These are phyloP conservation scores for Colletes latitarsis DNA, from an alignment of 1,140 invertebrate species.

Conservation along the genomic window DNA sequence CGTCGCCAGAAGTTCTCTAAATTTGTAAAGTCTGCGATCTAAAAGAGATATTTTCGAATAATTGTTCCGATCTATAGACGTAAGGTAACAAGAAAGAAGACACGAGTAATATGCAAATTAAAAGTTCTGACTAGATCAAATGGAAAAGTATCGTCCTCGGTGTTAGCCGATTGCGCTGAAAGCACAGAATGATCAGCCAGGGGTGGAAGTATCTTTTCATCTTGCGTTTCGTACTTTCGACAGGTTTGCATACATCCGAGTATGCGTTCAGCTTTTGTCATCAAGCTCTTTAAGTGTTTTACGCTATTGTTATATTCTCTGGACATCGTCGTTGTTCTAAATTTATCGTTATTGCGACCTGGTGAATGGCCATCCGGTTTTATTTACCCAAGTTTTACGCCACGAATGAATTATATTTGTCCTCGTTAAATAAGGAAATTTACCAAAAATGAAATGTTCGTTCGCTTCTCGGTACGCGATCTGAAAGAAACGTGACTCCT, in stretches of 20 bases:
- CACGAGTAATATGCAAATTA: not conserved
- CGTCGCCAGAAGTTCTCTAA: conserved; percentile 60
- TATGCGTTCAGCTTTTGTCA: conserved; percentile 39
- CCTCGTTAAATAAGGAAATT: not conserved
- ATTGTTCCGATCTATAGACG: not conserved
- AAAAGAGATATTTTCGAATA: not conserved
- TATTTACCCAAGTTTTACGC: too few relatives aligned
- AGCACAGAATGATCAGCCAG: not conserved
- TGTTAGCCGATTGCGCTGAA: too few relatives aligned
- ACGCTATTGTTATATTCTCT: conserved; percentile 59
- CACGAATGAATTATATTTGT: not conserved
- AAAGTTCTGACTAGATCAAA: not conserved
- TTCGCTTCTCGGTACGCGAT: conserved; percentile 56
- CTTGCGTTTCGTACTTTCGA: conserved; percentile 70
- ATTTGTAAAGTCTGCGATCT: conserved; percentile 54
- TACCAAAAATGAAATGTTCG: conserved; percentile 61
- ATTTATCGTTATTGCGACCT: conserved; percentile 38
- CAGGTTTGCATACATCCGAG: conserved; percentile 64
- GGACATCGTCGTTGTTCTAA: conserved; percentile 63
- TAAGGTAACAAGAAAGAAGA: not conserved
- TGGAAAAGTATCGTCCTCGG: too few relatives aligned
- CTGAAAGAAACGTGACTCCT: conserved; percentile 63
- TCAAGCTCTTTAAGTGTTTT: conserved; percentile 28
- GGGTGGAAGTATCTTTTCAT: conserved; percentile 66
- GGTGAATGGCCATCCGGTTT: not conserved